These are phyloP conservation scores for Drosophila meridionalis DNA, from an alignment of 2,888 invertebrate species.

Conservation along the genomic window DNA sequence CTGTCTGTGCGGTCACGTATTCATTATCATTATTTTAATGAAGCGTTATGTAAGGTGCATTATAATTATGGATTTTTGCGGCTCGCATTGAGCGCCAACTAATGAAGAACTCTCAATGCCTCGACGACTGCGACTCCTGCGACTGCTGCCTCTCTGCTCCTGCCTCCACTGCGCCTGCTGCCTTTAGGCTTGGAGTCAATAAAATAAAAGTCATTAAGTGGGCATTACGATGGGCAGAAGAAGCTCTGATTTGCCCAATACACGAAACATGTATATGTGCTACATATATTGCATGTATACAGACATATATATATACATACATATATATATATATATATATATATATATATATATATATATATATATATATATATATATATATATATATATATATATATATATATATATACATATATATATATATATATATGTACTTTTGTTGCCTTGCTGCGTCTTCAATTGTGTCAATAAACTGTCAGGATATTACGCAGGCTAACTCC, in stretches of 20 bases:
- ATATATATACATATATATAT: background rate
- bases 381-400: background rate
- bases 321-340: background rate
- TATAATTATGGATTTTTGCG: conserved; percentile 77
- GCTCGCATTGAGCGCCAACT: conserved; percentile 30
- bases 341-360: background rate
- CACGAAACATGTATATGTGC: background rate
- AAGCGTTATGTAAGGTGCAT: conserved; percentile 81
- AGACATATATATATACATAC: background rate
- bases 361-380: background rate
- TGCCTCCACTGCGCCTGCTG: background rate
- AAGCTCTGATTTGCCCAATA: conserved; percentile 22
- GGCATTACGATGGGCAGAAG: conserved; percentile 34
- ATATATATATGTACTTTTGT: background rate
- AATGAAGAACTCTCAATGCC: conserved; percentile 58
- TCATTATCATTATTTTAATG: conserved; percentile 83
- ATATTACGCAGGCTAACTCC: conserved; percentile 16
- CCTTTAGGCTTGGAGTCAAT: conserved; percentile 58
- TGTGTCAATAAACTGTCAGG: conserved; percentile 40
- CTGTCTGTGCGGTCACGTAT: conserved; percentile 73
- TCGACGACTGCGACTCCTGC: background rate
- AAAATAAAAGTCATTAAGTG: conserved; percentile 63
- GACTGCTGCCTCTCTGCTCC: background rate
- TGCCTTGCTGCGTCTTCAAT: conserved; percentile 37
- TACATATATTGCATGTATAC: background rate